These are phyloP conservation scores for Nylanderia fulva DNA, from an alignment of 1,140 invertebrate species.

Conservation along the genomic window DNA sequence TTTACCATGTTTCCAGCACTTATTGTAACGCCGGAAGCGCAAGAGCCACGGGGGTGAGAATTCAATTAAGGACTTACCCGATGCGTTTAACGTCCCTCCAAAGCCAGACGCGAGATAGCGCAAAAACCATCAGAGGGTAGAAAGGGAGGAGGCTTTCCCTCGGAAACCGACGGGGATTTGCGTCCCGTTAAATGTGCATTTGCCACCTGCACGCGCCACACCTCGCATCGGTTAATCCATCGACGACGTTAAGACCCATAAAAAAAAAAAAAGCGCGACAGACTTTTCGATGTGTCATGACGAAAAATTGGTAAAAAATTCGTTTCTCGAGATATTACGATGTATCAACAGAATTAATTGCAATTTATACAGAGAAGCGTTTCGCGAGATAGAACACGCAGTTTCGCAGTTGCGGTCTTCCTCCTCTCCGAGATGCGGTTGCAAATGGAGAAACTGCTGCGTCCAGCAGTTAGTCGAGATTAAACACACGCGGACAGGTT, in stretches of 20 bases:
- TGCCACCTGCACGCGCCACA: slow-evolving; percentile 16
- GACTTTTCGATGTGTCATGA: not conserved
- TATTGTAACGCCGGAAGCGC: not conserved
- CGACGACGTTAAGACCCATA: not conserved
- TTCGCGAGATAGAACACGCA: not conserved
- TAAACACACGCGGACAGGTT: not conserved
- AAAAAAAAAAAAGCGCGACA: not conserved
- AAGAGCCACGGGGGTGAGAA: slow-evolving; percentile 41
- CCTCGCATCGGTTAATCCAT: slow-evolving; percentile 39
- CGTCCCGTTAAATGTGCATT: slow-evolving; percentile 40
- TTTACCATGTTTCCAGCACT: slow-evolving; percentile 51
- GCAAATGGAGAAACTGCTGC: not conserved
- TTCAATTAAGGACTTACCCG: slow-evolving; percentile 70
- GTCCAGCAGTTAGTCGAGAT: not conserved
- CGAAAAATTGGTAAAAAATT: too few relatives aligned
- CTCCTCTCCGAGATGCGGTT: not conserved
- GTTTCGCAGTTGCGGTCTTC: not conserved
- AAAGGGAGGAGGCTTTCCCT: slow-evolving; percentile 36
- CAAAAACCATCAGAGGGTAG: slow-evolving; percentile 57
- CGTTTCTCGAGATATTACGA: not conserved
- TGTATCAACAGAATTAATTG: not conserved
- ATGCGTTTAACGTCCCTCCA: slow-evolving; percentile 68
- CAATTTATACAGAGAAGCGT: too few relatives aligned
- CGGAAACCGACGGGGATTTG: slow-evolving; percentile 63
- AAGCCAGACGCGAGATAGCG: slow-evolving; percentile 58